Percentiles rank a stretch among this genome's conserved stretches.
These are phyloP conservation scores for Tetropium fuscum DNA, from an alignment of 2,888 invertebrate species.

Conservation along the genomic window DNA sequence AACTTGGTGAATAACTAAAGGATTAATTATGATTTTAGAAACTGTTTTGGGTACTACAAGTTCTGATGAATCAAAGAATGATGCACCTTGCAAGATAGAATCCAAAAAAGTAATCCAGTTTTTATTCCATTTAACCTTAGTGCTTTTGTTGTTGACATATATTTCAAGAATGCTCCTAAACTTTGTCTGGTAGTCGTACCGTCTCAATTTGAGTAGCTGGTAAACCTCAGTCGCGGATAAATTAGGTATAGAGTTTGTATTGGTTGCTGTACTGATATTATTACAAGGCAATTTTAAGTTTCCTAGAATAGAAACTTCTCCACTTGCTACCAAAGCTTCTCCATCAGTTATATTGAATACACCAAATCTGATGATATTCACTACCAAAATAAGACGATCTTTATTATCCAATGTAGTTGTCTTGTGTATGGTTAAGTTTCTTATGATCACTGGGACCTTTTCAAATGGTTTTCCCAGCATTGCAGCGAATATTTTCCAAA, in stretches of 20 bases:
- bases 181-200: slow-evolving; percentile 67
- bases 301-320: neutral
- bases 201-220: slow-evolving; percentile 67
- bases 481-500: slow-evolving; percentile 17
- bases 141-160: slow-evolving; percentile 62
- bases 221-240: too few relatives aligned
- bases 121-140: slow-evolving; percentile 68
- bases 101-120: slow-evolving; percentile 79
- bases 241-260: too few relatives aligned
- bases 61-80: slow-evolving; percentile 57
- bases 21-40: slow-evolving; percentile 6
- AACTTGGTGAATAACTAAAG: neutral
- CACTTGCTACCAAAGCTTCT: slow-evolving; percentile 10
- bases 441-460: slow-evolving; percentile 18
- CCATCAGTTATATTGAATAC: slow-evolving; percentile 16
- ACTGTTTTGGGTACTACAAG: neutral
- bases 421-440: slow-evolving; percentile 6
- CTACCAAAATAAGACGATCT: slow-evolving; percentile 4
- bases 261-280: too few relatives aligned
- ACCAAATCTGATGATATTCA: slow-evolving; percentile 19
- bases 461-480: slow-evolving; percentile 7
- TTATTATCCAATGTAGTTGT: neutral
- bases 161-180: slow-evolving; percentile 67
- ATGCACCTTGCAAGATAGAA: slow-evolving; percentile 74
- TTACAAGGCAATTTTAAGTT: too few relatives aligned